Conservation (phyloP, 2,797 vertebrate species). For the Cyprinodon diabolis region DNA sequence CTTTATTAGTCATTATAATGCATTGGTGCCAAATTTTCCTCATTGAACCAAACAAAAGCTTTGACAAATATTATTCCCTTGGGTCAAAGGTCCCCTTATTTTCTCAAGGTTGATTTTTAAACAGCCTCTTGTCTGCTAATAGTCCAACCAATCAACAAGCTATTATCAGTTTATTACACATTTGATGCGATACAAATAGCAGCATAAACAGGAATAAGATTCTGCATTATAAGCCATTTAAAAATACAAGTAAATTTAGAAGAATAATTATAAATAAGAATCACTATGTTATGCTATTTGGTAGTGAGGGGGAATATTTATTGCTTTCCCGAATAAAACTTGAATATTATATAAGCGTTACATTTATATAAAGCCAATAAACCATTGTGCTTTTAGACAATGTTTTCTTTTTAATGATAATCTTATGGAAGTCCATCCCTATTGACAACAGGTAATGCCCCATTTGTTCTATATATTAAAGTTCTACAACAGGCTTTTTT, state of each 20-base stretch:
- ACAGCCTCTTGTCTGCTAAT: not conserved
- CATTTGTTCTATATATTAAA: conserved; percentile 5
- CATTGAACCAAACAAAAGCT: not conserved
- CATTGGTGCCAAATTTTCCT: not conserved
- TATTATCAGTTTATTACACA: not conserved
- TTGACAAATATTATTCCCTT: not conserved
- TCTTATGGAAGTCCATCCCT: not conserved
- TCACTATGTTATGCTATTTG: not conserved
- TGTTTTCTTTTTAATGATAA: not conserved
- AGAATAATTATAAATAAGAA: not conserved
- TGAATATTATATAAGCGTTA: not conserved
- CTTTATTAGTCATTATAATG: not conserved
- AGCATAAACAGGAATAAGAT: not conserved
- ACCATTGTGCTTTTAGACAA: not conserved
- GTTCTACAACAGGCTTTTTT: not conserved
- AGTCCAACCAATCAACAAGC: not conserved
- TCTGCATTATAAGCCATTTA: not conserved
- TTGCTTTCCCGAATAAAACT: not conserved
- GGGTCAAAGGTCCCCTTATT: not conserved
- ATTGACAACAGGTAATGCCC: not conserved
- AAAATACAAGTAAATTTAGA: not conserved
- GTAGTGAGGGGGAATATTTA: not conserved
- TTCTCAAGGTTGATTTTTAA: not conserved
- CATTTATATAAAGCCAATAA: not conserved
- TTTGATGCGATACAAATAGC: not conserved